phyloP scores from a whole-genome alignment of 2,797 vertebrate species.

The Rhinophrynus dorsalis region DNA sequence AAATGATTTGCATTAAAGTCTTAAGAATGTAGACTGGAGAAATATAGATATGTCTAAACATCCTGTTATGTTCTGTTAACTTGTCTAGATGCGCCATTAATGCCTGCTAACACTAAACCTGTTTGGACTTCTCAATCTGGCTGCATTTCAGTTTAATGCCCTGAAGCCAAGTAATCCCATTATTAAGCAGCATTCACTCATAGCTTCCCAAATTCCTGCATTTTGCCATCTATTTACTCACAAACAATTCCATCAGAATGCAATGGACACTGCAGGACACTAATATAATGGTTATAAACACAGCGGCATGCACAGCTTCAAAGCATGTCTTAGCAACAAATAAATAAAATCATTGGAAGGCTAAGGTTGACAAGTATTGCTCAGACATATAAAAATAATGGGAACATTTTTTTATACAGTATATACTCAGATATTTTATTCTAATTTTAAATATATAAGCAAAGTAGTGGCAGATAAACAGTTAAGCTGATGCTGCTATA shows the following conservation, averaged over 20 bases:
- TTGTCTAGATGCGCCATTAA: not conserved
- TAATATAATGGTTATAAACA: constrained; percentile 8
- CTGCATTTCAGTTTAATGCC: constrained; percentile 11
- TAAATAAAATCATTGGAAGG: not conserved
- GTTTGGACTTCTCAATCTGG: not conserved
- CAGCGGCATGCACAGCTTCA: not conserved
- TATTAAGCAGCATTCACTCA: constrained; percentile 3
- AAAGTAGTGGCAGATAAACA: too few relatives aligned
- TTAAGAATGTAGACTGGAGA: not conserved
- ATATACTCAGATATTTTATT: too few relatives aligned
- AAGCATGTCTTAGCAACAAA: not conserved
- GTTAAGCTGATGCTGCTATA: too few relatives aligned
- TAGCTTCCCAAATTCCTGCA: not conserved
- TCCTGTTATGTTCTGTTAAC: not conserved
- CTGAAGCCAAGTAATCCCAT: not conserved
- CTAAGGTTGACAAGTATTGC: too few relatives aligned
- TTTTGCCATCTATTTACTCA: constrained; percentile 12
- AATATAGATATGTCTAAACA: not conserved
- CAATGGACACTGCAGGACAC: constrained; percentile 12
- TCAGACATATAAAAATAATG: too few relatives aligned
- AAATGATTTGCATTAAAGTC: not conserved
- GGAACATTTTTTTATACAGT: too few relatives aligned
- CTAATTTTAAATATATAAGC: too few relatives aligned
- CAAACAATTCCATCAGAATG: constrained; percentile 3
- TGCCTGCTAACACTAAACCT: not conserved